These are phyloP conservation scores for Peromyscus eremicus DNA, from an alignment of 2,797 vertebrate species.

Conservation along the genomic window DNA sequence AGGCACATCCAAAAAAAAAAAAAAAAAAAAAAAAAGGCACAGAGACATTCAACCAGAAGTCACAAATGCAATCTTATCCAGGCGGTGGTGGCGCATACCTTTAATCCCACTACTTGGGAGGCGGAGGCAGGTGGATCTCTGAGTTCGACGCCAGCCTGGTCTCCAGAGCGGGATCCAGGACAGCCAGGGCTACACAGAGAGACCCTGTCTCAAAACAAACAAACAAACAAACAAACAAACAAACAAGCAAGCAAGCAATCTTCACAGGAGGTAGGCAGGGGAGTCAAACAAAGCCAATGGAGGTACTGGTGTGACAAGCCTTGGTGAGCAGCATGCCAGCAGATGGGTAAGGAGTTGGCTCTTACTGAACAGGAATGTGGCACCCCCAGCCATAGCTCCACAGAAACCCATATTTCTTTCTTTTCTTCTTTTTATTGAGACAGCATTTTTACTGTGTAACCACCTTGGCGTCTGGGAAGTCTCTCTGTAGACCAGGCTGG, in stretches of 20 bases:
- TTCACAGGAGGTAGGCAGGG: background rate
- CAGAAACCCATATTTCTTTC: background rate
- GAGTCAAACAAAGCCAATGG: background rate
- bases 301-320: background rate
- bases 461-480: no score
- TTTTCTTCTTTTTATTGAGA: no score
- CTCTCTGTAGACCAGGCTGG: no score
- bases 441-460: no score
- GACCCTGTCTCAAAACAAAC: background rate
- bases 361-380: background rate
- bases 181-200: background rate
- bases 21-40: background rate
- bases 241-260: background rate
- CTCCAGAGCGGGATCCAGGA: background rate
- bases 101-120: background rate
- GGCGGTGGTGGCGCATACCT: background rate
- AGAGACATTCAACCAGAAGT: slow-evolving; percentile 1
- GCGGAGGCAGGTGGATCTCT: background rate
- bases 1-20: background rate
- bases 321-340: background rate
- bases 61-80: background rate
- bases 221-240: no score
- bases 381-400: background rate
- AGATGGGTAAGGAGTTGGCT: background rate
- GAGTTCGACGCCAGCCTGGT: background rate